Conservation (phyloP, 2,113 vertebrate genomes). For the Odobenus rosmarus region DNA sequence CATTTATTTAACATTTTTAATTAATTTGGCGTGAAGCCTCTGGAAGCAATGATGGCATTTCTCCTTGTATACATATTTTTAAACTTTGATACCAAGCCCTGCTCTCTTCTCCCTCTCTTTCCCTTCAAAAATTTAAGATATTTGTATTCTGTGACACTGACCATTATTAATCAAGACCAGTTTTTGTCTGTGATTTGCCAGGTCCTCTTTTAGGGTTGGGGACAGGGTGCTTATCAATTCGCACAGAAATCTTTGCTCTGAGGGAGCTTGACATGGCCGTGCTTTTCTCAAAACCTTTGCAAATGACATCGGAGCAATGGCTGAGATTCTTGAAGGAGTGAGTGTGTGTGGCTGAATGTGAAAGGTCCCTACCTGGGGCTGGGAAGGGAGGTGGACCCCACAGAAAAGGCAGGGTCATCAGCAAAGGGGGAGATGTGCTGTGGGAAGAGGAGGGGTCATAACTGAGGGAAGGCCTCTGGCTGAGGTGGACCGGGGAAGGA, state of each 20-base stretch:
- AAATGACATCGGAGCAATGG: neutral
- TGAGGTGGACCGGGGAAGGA: neutral
- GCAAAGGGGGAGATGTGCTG: neutral
- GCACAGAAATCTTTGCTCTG: neutral
- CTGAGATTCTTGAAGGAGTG: neutral
- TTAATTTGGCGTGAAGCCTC: constrained; percentile 45
- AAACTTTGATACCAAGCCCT: neutral
- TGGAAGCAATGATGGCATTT: constrained; percentile 42
- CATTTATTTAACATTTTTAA: constrained; percentile 68
- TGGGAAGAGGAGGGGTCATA: neutral
- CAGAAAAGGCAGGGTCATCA: neutral
- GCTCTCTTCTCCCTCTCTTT: neutral
- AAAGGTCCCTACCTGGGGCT: neutral
- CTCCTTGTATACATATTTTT: constrained; percentile 31
- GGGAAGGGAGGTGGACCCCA: neutral
- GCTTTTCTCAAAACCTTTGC: neutral
- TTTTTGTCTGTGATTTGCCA: neutral
- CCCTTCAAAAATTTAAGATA: neutral
- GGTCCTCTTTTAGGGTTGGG: neutral
- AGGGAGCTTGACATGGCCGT: accelerated
- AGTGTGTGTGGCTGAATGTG: neutral
- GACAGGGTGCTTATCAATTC: neutral
- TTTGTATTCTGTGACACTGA: neutral
- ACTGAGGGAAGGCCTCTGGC: neutral
- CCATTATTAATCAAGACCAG: neutral